Evolutionary conservation across 2,888 invertebrate genomes (phyloP).

Genomic region (Andrena flavipes): DNA sequence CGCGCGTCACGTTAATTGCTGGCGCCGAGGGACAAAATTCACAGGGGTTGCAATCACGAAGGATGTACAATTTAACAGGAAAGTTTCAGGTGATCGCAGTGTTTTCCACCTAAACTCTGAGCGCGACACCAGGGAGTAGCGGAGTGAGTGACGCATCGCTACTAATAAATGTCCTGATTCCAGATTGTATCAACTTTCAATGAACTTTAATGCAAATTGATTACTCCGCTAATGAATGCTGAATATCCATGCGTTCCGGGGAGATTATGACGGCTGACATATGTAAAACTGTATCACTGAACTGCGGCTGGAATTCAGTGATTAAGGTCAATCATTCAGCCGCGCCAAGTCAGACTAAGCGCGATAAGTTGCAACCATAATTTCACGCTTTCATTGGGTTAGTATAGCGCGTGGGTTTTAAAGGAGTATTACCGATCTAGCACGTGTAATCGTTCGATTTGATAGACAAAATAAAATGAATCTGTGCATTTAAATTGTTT

Average conservation of each 20-base stretch:
- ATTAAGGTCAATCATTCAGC: slow-evolving; percentile 35
- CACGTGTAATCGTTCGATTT: too few species aligned
- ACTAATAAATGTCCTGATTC: not conserved
- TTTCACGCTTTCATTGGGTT: not conserved
- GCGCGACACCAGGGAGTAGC: not conserved
- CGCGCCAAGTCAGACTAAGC: not conserved
- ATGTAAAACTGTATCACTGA: slow-evolving; percentile 29
- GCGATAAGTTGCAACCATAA: not conserved
- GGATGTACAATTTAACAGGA: not conserved
- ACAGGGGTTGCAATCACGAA: not conserved
- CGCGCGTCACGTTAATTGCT: slow-evolving; percentile 1
- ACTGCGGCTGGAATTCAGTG: slow-evolving; percentile 18
- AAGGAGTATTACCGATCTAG: too few species aligned
- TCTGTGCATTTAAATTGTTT: too few species aligned
- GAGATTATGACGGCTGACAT: not conserved
- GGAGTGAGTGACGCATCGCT: not conserved
- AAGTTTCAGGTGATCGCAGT: not conserved
- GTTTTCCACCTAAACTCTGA: not conserved
- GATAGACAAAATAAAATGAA: too few species aligned
- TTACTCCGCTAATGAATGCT: not conserved
- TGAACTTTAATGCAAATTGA: not conserved
- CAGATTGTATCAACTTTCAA: not conserved
- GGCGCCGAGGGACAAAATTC: slow-evolving; percentile 5
- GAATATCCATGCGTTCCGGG: not conserved
- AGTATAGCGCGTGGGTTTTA: not conserved